Evolutionary conservation across 2,113 vertebrate genomes (phyloP), one percentile per base, ranked within the genome.

Genomic region (Brienomyrus brachyistius): DNA sequence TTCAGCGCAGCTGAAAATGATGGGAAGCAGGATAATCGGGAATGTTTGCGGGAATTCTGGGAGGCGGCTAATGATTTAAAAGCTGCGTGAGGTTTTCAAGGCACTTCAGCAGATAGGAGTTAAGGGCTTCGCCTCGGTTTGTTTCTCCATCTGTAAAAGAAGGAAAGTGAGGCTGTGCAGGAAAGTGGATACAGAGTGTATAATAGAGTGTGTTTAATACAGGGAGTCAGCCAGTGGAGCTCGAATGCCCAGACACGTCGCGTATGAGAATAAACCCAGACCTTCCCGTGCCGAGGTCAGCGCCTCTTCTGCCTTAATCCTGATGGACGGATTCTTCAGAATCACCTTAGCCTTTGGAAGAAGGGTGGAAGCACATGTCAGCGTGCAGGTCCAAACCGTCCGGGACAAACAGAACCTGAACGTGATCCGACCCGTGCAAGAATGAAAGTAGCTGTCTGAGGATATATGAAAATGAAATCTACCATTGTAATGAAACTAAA

Each of bases 251-350:
- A 86, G 47, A 45, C 56, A 48, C 19, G 35, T 19, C 31, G 31
- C 13, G 23, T 19, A 62, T 66, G 9, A 40, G 21, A 50, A 15
- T 47, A 45, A 52, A 62, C 83, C 23, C 43, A 54, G 96, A 99
- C 98, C 96, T 96, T 96, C 97, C 92, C 96, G 97, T 19, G 94
- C 94, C 90, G 88, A 91, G 88, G 92, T 90, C 91, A 96, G 96
- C 0, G 97, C 97, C 89, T 97, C 96, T 89, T 99, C 96, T 90
- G 99, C 95, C 95, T 93, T 97, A 93, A 97, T 94, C 93, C 95
- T 97, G 94, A 99, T 94, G 21, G 96, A 96, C 74, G 97, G 97
- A 93, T 96, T 98, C 95, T 98, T 99, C 95, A 99, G 95, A 93
- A 94, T 95, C 52, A 97, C 96, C 95, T 98, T 99, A 86, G 98